A percentile compares a stretch with the other conserved stretches of the same genome.
These are phyloP conservation scores for Cinclus mexicanus DNA, from an alignment of 2,113 vertebrate species.

Conservation along the genomic window DNA sequence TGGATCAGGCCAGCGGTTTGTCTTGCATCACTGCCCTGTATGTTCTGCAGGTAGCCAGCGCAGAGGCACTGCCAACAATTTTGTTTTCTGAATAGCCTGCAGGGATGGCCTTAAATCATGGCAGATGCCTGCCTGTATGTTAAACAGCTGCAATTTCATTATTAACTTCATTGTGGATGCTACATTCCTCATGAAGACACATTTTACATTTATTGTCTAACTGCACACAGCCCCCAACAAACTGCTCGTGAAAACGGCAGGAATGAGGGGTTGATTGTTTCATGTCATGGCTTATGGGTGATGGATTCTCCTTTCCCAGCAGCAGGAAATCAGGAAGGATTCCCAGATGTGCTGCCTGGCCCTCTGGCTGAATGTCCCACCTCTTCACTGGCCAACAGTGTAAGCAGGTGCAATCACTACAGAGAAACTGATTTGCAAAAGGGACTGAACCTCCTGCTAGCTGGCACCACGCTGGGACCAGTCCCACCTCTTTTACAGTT, in stretches of 20 bases:
- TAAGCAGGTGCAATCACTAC: not conserved
- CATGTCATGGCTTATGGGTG: not conserved
- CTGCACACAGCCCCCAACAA: not conserved
- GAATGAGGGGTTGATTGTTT: not conserved
- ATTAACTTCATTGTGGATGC: not conserved
- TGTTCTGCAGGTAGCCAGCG: not conserved
- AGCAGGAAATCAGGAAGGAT: not conserved
- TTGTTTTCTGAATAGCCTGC: not conserved
- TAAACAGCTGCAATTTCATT: not conserved
- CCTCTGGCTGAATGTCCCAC: not conserved
- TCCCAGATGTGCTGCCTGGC: not conserved
- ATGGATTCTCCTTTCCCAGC: not conserved
- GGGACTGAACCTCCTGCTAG: not conserved
- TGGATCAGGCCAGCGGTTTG: not conserved
- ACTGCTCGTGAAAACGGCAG: not conserved
- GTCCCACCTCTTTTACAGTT: not conserved
- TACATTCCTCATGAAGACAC: not conserved
- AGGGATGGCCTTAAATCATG: not conserved
- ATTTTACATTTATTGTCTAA: not conserved
- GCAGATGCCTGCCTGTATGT: not conserved
- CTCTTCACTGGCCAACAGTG: not conserved
- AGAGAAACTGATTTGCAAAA: not conserved
- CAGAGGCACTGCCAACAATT: not conserved
- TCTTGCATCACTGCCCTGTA: conserved; percentile 24
- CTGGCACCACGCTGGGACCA: not conserved